These are phyloP conservation scores for Strongylocentrotus purpuratus DNA, from an alignment of 35 echinoderm and acorn worm species.

Conservation along the genomic window DNA sequence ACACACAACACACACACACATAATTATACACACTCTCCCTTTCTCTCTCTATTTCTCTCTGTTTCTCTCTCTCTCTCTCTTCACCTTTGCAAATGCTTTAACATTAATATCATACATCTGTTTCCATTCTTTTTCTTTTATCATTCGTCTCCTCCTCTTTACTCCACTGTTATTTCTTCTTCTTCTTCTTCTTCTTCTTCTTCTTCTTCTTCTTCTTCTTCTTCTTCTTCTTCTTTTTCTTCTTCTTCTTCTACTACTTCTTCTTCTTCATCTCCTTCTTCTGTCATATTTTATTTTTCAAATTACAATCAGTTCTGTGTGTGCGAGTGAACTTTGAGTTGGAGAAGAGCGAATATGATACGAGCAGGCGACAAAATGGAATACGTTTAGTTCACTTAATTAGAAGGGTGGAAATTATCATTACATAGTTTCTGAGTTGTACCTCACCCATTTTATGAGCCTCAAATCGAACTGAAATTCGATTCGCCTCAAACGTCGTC, in stretches of 20 bases:
- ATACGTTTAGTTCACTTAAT: conserved; percentile 6
- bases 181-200: conserved; percentile 7
- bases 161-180: background rate
- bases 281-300: background rate
- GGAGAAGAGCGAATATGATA: background rate
- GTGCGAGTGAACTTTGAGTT: background rate
- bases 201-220: background rate
- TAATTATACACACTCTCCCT: no score
- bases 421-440: background rate
- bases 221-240: background rate
- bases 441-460: background rate
- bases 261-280: background rate
- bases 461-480: conserved; percentile 4
- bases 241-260: background rate
- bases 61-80: no score
- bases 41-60: no score
- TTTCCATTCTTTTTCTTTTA: background rate
- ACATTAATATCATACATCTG: no score
- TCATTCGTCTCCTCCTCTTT: background rate
- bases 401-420: conserved; percentile 3
- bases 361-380: background rate
- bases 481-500: background rate
- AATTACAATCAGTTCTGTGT: background rate
- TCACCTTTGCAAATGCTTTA: no score
- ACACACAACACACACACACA: no score